These are phyloP conservation scores for Onychomys arenicola DNA, from an alignment of 2,797 vertebrate genomes.

Conservation along the genomic window DNA sequence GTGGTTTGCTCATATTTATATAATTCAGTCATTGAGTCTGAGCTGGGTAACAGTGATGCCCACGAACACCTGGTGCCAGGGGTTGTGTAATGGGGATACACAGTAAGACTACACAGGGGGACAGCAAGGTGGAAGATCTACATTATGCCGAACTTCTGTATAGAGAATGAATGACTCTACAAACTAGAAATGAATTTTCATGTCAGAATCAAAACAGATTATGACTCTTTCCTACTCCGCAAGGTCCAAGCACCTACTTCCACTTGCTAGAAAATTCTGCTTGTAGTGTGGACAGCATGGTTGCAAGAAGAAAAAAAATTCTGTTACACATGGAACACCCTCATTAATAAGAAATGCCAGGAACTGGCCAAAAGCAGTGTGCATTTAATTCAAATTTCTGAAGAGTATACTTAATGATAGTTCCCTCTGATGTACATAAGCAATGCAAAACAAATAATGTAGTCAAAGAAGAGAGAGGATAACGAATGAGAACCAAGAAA, in stretches of 20 bases:
- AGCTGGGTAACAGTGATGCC: background rate
- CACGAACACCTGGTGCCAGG: background rate
- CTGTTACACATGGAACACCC: background rate
- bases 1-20: background rate
- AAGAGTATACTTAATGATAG: background rate
- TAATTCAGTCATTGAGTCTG: background rate
- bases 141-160: background rate
- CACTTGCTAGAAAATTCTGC: background rate
- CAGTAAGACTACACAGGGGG: background rate
- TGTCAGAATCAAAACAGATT: background rate
- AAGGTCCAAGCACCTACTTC: background rate
- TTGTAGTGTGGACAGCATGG: background rate
- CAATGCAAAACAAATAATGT: background rate
- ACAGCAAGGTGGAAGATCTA: background rate
- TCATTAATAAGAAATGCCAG: background rate
- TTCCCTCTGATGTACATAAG: background rate
- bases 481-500: background rate
- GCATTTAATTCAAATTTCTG: slow-evolving; percentile 20
- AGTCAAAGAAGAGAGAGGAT: background rate
- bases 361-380: background rate
- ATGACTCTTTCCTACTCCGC: background rate
- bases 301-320: background rate
- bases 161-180: background rate
- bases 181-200: background rate
- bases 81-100: background rate